Evolutionary conservation across 2,797 vertebrate genomes (phyloP).

Genomic region (Neomorphus geoffroyi): DNA sequence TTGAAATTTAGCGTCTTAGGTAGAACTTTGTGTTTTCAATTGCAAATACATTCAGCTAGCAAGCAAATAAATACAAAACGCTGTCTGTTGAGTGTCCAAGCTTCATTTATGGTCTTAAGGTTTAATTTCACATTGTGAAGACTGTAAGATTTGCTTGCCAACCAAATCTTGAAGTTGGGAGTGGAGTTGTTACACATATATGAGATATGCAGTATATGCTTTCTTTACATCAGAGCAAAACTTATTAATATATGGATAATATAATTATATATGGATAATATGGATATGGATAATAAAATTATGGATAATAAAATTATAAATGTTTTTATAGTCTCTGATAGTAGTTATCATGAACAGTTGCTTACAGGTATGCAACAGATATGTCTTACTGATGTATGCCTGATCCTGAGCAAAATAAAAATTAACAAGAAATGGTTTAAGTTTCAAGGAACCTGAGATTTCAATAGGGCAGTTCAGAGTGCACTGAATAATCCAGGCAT

Average conservation of each 20-base stretch:
- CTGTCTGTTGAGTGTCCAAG: not conserved
- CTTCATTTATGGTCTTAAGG: not conserved
- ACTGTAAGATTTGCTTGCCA: not conserved
- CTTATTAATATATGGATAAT: not conserved
- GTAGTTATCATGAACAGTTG: not conserved
- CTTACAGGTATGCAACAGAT: not conserved
- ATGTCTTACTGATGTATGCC: not conserved
- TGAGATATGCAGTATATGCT: not conserved
- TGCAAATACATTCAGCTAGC: not conserved
- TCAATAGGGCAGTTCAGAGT: not conserved
- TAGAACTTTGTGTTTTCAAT: not conserved
- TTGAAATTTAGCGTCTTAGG: not conserved
- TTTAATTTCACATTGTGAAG: not conserved
- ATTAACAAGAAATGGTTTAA: not conserved
- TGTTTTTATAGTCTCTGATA: not conserved
- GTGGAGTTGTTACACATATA: not conserved
- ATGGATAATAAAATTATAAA: not conserved
- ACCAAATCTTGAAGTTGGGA: not conserved
- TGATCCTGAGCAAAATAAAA: not conserved
- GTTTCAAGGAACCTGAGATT: not conserved
- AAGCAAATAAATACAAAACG: slow-evolving; percentile 34
- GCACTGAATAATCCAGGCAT: fast-evolving
- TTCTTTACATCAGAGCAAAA: not conserved
- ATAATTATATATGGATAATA: too few species aligned
- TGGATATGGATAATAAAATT: too few species aligned